phyloP scores from a whole-genome alignment of 2,113 vertebrate genomes.

The Lontra canadensis region DNA sequence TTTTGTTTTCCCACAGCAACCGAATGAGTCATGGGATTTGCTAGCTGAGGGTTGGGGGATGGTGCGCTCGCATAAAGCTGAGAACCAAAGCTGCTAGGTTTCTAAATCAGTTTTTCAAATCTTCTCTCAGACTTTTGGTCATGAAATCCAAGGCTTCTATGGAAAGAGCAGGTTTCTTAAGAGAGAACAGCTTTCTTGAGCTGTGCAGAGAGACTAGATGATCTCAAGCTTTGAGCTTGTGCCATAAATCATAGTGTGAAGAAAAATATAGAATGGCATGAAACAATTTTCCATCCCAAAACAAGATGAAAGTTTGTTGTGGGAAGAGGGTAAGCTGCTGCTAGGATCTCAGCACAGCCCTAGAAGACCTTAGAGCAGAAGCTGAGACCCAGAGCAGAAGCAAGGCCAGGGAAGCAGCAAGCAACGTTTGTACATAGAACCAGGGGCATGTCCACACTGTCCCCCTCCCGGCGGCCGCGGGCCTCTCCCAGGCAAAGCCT shows the following conservation, averaged over 20 bases:
- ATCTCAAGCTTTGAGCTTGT: background rate
- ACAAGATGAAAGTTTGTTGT: background rate
- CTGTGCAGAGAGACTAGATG: background rate
- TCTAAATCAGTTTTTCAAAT: background rate
- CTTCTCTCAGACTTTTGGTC: background rate
- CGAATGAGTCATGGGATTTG: background rate
- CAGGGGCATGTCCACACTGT: background rate
- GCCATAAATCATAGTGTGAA: background rate
- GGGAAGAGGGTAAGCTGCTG: background rate
- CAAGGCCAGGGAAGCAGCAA: background rate
- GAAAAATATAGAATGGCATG: background rate
- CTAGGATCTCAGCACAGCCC: background rate
- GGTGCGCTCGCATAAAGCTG: background rate
- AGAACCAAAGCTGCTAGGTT: background rate
- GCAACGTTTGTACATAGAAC: background rate
- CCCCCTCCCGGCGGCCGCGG: background rate
- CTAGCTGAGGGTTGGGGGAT: background rate
- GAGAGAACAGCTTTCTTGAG: background rate
- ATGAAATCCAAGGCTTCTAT: background rate
- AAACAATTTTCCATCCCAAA: background rate
- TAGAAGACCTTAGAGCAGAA: background rate
- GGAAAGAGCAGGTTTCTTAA: background rate
- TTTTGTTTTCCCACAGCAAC: background rate
- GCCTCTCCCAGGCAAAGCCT: background rate
- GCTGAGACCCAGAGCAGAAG: background rate